phyloP scores from a whole-genome alignment of 1,140 invertebrate genomes.

The Drosophila tristis region DNA sequence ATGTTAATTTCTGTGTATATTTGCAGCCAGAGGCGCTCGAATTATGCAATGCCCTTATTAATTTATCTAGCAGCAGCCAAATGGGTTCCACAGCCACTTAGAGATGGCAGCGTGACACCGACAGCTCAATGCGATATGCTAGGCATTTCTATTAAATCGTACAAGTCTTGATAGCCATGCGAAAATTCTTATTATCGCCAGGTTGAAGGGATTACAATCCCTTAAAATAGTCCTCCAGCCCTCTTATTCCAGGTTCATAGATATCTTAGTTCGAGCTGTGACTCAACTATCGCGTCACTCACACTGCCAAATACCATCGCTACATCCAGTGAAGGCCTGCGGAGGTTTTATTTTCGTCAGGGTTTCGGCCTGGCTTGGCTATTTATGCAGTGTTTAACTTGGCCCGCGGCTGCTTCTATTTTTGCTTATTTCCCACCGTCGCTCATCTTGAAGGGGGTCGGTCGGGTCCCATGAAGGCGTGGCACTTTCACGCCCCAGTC shows the following conservation, averaged over 20 bases:
- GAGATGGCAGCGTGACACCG: conserved; percentile 41
- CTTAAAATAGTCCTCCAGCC: too few species aligned
- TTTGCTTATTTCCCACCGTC: conserved; percentile 2
- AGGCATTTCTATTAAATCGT: too few species aligned
- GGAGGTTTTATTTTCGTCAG: conserved; percentile 35
- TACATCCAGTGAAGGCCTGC: conserved; percentile 15
- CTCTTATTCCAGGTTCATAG: too few species aligned
- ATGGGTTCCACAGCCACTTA: conserved; percentile 38
- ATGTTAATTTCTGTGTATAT: conserved; percentile 77
- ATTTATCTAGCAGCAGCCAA: conserved; percentile 73
- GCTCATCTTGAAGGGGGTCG: background rate
- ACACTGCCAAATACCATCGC: conserved; percentile 14
- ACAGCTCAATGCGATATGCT: background rate
- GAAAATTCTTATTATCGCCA: too few species aligned
- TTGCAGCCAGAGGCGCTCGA: conserved; percentile 68
- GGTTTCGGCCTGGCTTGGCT: conserved; percentile 44
- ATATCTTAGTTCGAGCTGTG: too few species aligned
- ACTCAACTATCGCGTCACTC: background rate
- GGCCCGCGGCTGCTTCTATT: conserved; percentile 44
- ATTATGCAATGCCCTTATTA: conserved; percentile 81
- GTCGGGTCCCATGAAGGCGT: conserved; percentile 46
- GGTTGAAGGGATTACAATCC: too few species aligned
- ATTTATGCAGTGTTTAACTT: conserved; percentile 80
- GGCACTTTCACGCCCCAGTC: conserved; percentile 70
- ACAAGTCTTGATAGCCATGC: too few species aligned